A percentile compares a stretch with the other conserved stretches of the same genome.
phyloP scores from a whole-genome alignment of 2,797 vertebrate species.

The Staurois parvus region DNA sequence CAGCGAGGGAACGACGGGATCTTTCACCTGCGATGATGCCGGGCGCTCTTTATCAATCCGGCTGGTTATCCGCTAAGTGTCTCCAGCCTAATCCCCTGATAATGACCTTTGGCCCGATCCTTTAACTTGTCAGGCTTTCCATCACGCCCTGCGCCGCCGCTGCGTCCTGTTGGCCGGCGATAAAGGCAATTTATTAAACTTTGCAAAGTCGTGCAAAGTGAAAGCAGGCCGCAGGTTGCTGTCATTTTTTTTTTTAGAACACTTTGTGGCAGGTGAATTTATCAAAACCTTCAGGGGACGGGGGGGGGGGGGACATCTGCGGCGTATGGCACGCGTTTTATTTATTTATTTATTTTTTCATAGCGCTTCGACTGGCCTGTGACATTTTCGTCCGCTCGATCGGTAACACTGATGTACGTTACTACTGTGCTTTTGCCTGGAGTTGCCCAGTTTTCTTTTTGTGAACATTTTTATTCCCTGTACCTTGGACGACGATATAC shows the following conservation, averaged over 20 bases:
- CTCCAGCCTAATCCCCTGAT: constrained; percentile 48
- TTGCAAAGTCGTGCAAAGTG: constrained; percentile 61
- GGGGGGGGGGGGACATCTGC: not conserved
- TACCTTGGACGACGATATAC: no score
- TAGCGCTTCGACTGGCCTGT: no score
- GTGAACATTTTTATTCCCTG: no score
- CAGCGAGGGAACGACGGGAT: constrained; percentile 23
- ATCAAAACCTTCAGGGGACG: constrained; percentile 11
- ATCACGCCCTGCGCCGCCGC: constrained; percentile 21
- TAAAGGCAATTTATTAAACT: constrained; percentile 60
- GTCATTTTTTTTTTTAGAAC: constrained; percentile 29
- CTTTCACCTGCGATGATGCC: constrained; percentile 9
- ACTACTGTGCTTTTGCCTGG: no score
- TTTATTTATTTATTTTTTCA: no score
- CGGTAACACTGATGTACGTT: no score
- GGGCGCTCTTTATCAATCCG: constrained; percentile 27
- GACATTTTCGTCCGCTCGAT: no score
- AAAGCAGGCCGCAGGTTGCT: constrained; percentile 20
- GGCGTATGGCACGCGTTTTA: no score
- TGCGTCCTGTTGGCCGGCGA: constrained; percentile 28
- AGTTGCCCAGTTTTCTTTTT: no score
- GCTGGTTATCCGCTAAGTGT: constrained; percentile 45
- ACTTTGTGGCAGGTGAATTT: constrained; percentile 58
- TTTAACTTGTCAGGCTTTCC: constrained; percentile 52
- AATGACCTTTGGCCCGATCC: constrained; percentile 47